These are phyloP conservation scores for Vidua chalybeata DNA, from an alignment of 2,113 vertebrate genomes.

Conservation along the genomic window DNA sequence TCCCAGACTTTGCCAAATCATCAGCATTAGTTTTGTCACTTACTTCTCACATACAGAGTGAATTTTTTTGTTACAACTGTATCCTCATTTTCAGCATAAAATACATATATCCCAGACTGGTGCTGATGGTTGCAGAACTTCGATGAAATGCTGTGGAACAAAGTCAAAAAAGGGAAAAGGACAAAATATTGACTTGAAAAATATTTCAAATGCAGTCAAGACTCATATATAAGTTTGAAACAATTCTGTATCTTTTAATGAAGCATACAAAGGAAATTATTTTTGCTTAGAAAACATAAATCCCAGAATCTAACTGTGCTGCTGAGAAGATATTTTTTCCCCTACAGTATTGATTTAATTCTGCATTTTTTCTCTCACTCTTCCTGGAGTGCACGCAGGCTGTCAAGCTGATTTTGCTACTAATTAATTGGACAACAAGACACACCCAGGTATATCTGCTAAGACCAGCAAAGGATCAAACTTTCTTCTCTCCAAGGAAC, in stretches of 20 bases:
- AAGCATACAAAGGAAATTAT: background rate
- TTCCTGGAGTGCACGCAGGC: background rate
- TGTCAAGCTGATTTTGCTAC: background rate
- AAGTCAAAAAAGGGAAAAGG: background rate
- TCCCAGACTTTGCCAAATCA: background rate
- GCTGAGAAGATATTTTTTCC: background rate
- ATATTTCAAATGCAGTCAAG: background rate
- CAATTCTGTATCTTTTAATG: background rate
- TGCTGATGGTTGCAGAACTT: constrained; percentile 76
- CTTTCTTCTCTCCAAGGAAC: background rate
- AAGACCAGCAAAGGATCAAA: background rate
- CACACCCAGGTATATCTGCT: background rate
- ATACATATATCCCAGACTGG: constrained; percentile 81
- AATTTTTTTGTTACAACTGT: constrained; percentile 73
- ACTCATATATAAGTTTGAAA: background rate
- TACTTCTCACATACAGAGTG: constrained; percentile 84
- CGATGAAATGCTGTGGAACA: constrained; percentile 76
- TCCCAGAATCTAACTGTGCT: background rate
- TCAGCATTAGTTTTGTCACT: constrained; percentile 57
- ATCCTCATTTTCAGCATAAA: constrained; percentile 82
- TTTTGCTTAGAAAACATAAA: background rate
- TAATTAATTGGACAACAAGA: background rate
- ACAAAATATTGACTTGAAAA: background rate
- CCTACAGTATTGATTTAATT: background rate
- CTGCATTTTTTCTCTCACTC: background rate